A percentile compares a stretch with the other conserved stretches of the same genome.
phyloP scores from a whole-genome alignment of 2,888 invertebrate species.

The Panzeria rudis region DNA sequence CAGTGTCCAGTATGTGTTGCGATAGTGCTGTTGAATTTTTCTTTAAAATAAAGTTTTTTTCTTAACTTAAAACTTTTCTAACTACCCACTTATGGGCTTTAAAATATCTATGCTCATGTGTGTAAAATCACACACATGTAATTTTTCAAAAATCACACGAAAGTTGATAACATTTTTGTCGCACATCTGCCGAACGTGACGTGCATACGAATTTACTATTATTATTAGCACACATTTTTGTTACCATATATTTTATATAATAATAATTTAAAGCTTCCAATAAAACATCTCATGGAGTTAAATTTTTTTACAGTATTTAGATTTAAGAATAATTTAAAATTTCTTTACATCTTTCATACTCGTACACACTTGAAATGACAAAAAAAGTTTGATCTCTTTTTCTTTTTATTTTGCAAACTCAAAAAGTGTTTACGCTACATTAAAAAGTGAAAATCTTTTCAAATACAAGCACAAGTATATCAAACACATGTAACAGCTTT shows the following conservation, averaged over 20 bases:
- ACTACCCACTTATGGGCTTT: neutral
- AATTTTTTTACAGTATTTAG: neutral
- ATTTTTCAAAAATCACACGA: constrained; percentile 29
- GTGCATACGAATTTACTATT: constrained; percentile 23
- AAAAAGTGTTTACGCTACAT: constrained; percentile 10
- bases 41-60: no score
- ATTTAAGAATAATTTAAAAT: constrained; percentile 5
- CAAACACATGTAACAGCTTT: constrained; percentile 18
- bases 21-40: no score
- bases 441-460: neutral
- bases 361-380: no score
- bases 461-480: neutral
- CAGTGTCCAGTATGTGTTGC: no score
- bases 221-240: neutral
- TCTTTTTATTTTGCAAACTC: neutral
- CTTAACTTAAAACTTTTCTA: neutral
- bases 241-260: neutral
- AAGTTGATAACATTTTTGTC: constrained; percentile 56
- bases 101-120: neutral
- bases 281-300: neutral
- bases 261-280: constrained; percentile 7
- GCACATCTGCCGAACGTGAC: constrained; percentile 56
- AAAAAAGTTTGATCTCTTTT: no score
- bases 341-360: constrained; percentile 3
- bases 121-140: neutral